A percentile compares a stretch with the other conserved stretches of the same genome.
Evolutionary conservation across 2,888 invertebrate species (phyloP).

Genomic region (Eudasyphora cyanicolor): DNA sequence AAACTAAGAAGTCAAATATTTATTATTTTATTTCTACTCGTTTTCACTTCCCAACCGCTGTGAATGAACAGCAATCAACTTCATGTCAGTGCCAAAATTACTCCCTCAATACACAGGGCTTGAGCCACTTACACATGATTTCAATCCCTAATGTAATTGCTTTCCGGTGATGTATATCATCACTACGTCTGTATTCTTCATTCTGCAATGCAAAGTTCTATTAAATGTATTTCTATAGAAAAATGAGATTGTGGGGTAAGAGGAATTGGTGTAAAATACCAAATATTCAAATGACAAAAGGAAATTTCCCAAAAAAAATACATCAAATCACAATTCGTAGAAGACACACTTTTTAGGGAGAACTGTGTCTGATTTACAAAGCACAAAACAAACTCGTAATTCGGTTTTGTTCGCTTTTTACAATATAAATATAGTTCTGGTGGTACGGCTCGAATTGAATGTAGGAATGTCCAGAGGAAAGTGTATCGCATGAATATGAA

Average conservation of each 20-base stretch:
- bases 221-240: conserved; percentile 54
- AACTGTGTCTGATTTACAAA: conserved; percentile 1
- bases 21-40: too few species aligned
- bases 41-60: too few species aligned
- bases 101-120: too few species aligned
- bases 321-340: background rate
- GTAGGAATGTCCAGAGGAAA: background rate
- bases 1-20: too few species aligned
- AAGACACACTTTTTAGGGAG: background rate
- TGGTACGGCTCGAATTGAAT: background rate
- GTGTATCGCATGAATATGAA: background rate
- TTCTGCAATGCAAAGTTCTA: conserved; percentile 18
- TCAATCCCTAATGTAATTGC: background rate
- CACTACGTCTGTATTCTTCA: background rate
- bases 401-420: background rate
- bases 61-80: too few species aligned
- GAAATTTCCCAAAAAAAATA: conserved; percentile 27
- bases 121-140: too few species aligned
- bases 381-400: background rate
- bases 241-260: background rate
- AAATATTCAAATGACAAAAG: conserved; percentile 55
- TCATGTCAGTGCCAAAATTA: too few species aligned
- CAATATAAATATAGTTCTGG: too few species aligned
- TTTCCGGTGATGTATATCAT: background rate
- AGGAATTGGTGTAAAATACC: conserved; percentile 53